Percentiles rank a stretch among this genome's conserved stretches.
These are phyloP conservation scores for Schizopygopsis malacanthus DNA, from an alignment of 2,797 vertebrate genomes.

Conservation along the genomic window DNA sequence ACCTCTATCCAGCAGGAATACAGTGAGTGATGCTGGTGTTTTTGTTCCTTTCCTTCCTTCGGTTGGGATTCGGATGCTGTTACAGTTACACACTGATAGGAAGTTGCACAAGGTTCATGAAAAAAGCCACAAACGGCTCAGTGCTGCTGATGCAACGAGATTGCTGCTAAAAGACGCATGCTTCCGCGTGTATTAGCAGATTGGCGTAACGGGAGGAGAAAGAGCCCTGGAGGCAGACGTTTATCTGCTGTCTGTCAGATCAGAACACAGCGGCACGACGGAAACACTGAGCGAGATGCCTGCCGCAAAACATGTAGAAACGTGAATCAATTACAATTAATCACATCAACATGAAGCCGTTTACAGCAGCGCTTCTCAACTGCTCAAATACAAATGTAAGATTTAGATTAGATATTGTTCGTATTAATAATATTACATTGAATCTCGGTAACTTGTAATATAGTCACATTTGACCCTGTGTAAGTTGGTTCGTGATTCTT, in stretches of 20 bases:
- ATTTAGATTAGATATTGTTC: background rate
- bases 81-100: conserved; percentile 68
- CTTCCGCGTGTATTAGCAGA: conserved; percentile 43
- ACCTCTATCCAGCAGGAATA: background rate
- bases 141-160: conserved; percentile 70
- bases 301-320: background rate
- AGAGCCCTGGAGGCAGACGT: background rate
- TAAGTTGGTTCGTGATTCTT: background rate
- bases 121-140: conserved; percentile 76
- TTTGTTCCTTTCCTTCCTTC: background rate
- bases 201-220: conserved; percentile 8
- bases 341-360: background rate
- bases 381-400: background rate
- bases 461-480: background rate
- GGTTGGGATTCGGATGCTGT: conserved; percentile 38
- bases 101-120: conserved; percentile 75
- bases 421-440: background rate
- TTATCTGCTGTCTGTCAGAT: conserved; percentile 23
- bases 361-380: background rate
- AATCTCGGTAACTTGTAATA: background rate
- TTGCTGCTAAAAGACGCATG: conserved; percentile 63
- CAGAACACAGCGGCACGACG: background rate
- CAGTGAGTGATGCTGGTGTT: background rate
- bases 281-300: background rate
- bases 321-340: background rate